phyloP scores from a whole-genome alignment of 1,140 invertebrate species.

The Drosophila pachea region DNA sequence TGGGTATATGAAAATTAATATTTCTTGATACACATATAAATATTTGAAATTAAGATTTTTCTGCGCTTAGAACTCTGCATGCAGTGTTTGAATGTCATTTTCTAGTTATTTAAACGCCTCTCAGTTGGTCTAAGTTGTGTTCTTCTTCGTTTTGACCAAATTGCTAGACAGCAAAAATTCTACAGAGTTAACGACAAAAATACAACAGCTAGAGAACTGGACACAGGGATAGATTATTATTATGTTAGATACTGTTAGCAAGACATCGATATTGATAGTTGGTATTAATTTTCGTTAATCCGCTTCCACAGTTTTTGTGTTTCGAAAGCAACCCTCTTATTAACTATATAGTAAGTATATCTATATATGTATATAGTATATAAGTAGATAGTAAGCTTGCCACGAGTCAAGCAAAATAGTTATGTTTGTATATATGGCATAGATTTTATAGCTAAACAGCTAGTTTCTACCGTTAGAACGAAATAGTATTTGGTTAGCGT shows the following conservation, averaged over 20 bases:
- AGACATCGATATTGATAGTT: slow-evolving; percentile 41
- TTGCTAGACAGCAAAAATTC: slow-evolving; percentile 51
- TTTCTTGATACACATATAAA: too few relatives aligned
- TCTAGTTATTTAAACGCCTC: slow-evolving; percentile 6
- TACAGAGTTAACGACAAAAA: slow-evolving; percentile 61
- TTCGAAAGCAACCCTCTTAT: slow-evolving; percentile 64
- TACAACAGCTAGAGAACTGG: slow-evolving; percentile 62
- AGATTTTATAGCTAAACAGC: slow-evolving; percentile 51
- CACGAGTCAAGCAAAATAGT: slow-evolving; percentile 46
- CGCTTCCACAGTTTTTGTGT: slow-evolving; percentile 40
- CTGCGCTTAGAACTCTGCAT: slow-evolving; percentile 38
- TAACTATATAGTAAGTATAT: slow-evolving; percentile 35
- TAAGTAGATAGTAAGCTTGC: slow-evolving; percentile 31
- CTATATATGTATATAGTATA: slow-evolving; percentile 26
- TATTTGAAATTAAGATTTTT: background rate
- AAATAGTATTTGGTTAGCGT: slow-evolving; percentile 52
- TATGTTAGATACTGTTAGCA: slow-evolving; percentile 41
- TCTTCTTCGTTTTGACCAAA: slow-evolving; percentile 22
- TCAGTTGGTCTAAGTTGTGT: slow-evolving; percentile 22
- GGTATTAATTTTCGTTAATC: slow-evolving; percentile 15
- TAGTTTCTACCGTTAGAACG: slow-evolving; percentile 53
- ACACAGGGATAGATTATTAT: slow-evolving; percentile 53
- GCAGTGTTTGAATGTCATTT: slow-evolving; percentile 43
- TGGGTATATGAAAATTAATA: slow-evolving; percentile 10
- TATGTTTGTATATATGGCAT: slow-evolving; percentile 20